Conservation (phyloP, 2,113 vertebrate genomes). For the Lichenostomus cassidix region DNA sequence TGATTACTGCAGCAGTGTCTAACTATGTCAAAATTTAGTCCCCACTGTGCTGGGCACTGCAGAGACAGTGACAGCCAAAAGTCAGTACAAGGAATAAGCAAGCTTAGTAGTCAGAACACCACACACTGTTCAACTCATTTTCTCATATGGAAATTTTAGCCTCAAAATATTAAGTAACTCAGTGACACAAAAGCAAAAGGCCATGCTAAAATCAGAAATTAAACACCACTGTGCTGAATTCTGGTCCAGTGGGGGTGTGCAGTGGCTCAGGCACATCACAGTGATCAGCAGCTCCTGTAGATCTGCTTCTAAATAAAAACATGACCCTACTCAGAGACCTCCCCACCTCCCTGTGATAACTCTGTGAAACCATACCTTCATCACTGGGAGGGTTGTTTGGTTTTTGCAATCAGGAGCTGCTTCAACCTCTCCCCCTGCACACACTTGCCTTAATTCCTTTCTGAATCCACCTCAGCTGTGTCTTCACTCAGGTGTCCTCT, state of each 20-base stretch:
- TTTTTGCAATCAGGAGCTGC: neutral
- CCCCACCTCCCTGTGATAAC: neutral
- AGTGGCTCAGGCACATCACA: neutral
- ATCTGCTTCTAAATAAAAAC: neutral
- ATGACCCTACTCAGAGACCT: accelerated
- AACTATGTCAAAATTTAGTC: neutral
- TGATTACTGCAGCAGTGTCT: neutral
- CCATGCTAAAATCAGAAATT: neutral
- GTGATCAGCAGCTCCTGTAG: neutral
- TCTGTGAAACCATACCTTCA: neutral
- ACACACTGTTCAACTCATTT: neutral
- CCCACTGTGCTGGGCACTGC: neutral
- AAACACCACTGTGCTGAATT: neutral
- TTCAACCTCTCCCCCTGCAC: neutral
- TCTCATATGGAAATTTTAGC: neutral
- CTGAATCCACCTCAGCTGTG: neutral
- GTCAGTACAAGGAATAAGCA: accelerated
- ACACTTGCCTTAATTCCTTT: neutral
- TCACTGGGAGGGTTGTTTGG: accelerated
- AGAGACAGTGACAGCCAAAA: neutral
- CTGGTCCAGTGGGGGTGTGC: neutral
- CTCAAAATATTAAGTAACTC: neutral
- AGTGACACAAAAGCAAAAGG: neutral
- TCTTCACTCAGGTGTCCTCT: neutral
- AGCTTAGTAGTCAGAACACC: neutral